phyloP scores from a whole-genome alignment of 2,797 vertebrate genomes.

The Catostomus latipinnis region DNA sequence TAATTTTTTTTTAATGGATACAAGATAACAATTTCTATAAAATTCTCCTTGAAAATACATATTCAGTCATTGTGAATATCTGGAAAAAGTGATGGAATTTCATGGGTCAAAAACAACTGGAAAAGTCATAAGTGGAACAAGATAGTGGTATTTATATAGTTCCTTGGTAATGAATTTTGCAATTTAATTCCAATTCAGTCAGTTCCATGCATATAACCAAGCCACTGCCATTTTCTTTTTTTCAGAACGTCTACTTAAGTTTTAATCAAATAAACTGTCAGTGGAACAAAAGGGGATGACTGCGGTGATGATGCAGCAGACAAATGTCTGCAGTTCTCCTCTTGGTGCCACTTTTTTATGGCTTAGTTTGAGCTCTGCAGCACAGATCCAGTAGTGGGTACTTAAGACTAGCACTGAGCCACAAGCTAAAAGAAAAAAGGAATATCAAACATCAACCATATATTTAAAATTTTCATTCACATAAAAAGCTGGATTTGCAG shows the following conservation, averaged over 20 bases:
- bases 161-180: neutral
- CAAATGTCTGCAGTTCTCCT: slow-evolving; percentile 75
- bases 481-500: neutral
- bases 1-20: no score
- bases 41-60: no score
- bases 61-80: no score
- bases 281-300: no score
- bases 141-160: neutral
- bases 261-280: neutral
- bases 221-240: neutral
- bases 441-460: neutral
- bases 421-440: slow-evolving; percentile 66
- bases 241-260: neutral
- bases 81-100: no score
- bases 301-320: neutral
- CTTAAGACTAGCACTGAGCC: slow-evolving; percentile 67
- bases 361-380: slow-evolving; percentile 27
- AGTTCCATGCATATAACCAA: neutral
- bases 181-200: neutral
- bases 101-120: neutral
- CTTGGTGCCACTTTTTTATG: slow-evolving; percentile 49
- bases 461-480: neutral
- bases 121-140: neutral
- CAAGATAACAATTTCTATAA: no score
- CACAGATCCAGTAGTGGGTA: slow-evolving; percentile 2